These are phyloP conservation scores for Lathronympha strigana DNA, from an alignment of 2,888 invertebrate species.

Conservation along the genomic window DNA sequence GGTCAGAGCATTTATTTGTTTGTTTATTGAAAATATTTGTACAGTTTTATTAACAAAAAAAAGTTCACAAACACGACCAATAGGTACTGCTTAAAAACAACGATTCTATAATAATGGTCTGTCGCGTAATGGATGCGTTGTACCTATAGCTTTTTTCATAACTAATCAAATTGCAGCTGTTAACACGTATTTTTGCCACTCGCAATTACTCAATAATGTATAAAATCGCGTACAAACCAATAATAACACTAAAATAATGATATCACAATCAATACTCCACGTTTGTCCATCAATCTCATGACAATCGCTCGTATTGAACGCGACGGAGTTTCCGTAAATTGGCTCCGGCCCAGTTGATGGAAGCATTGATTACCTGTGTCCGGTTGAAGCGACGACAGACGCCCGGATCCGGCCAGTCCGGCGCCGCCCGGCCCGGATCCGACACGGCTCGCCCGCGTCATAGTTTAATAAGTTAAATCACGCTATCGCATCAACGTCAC, in stretches of 20 bases:
- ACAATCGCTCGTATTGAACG: not conserved
- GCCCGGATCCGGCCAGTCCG: not conserved
- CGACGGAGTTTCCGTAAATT: not conserved
- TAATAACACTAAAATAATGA: not conserved
- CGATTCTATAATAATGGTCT: too few species aligned
- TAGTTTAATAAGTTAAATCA: constrained; percentile 24
- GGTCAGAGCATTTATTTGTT: too few species aligned
- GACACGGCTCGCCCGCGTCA: not conserved
- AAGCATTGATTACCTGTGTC: constrained; percentile 25
- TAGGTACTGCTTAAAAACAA: too few species aligned
- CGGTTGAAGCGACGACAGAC: constrained; percentile 30
- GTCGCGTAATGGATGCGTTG: too few species aligned
- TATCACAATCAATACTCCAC: not conserved
- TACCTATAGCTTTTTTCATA: too few species aligned
- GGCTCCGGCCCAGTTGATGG: constrained; percentile 3
- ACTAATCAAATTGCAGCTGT: too few species aligned
- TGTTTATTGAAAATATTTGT: too few species aligned
- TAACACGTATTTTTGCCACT: too few species aligned
- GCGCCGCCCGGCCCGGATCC: not conserved
- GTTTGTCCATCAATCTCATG: not conserved
- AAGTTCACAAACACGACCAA: too few species aligned
- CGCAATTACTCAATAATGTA: too few species aligned
- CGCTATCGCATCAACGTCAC: not conserved
- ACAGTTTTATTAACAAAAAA: too few species aligned
- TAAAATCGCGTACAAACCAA: too few species aligned